Evolutionary conservation across 2,113 vertebrate genomes (phyloP), one percentile per base, ranked within the genome.

Genomic region (Ancistrus triradiatus): DNA sequence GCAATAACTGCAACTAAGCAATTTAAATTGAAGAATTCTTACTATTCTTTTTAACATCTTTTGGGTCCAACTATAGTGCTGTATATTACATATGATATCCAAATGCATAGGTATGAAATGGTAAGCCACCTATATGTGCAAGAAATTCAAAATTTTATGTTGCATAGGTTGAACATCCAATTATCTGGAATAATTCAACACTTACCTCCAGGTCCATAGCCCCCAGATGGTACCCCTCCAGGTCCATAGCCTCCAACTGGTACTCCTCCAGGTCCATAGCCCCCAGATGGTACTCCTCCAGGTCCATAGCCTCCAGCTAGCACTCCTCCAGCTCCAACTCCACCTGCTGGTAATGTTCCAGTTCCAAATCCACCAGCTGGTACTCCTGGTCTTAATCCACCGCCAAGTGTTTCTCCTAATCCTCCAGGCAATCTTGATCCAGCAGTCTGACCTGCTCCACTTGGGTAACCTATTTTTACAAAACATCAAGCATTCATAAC

Each of bases 241-340:
- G 80, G 79, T 56, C 82, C 80, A 43, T 67, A 77, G 42, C 75
- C 78, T 59, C 37, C 62, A 21, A 70, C 74, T 9, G 77, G 76
- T 11, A 78, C 52, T 48, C 73, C 74, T 66, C 70, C 77, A 15
- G 64, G 22, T 15, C 80, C 79, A 77, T 77, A 69, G 3, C 65
- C 27, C 35, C 75, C 76, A 7, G 14, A 28, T 15, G 33, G 13
- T 3, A 51, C 60, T 42, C 76, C 75, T 63, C 65, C 69, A 65
- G 60, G 62, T 64, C 83, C 78, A 72, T 77, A 68, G 3, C 64
- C 27, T 46, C 75, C 78, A 43, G 63, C 69, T 56, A 73, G 70
- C 42, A 58, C 70, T 24, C 75, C 75, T 63, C 72, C 76, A 44
- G 62, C 57, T 66, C 74, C 77, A 8, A 64, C 1, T 1, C 79